A percentile compares a stretch with the other conserved stretches of the same genome.
These are phyloP conservation scores for Pantherophis guttatus DNA, from an alignment of 2,113 vertebrate genomes.

Conservation along the genomic window DNA sequence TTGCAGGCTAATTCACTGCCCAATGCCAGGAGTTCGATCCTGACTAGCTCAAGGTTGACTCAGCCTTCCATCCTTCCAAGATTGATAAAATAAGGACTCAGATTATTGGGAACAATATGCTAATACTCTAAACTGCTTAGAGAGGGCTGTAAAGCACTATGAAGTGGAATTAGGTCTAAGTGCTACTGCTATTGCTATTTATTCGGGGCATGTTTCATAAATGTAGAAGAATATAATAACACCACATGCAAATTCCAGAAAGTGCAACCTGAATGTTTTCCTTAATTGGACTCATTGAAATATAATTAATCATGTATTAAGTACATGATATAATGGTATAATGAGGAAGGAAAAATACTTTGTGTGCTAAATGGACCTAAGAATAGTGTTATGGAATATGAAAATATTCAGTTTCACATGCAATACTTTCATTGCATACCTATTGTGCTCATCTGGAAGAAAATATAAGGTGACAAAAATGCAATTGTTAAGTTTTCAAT, in stretches of 20 bases:
- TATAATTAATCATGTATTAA: neutral
- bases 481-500: neutral
- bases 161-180: neutral
- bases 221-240: neutral
- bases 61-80: neutral
- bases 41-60: neutral
- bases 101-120: neutral
- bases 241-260: neutral
- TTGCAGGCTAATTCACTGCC: neutral
- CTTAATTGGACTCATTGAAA: neutral
- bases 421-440: neutral
- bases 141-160: neutral
- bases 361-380: neutral
- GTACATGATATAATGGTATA: neutral
- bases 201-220: neutral
- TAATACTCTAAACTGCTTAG: neutral
- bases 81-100: no score
- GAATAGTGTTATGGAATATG: neutral
- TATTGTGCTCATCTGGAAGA: neutral
- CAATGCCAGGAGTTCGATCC: neutral
- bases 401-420: neutral
- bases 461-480: neutral
- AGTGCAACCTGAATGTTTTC: neutral
- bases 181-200: neutral
- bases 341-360: neutral